Conservation (phyloP, 2,113 vertebrate genomes). For the Peromyscus polionotus region DNA sequence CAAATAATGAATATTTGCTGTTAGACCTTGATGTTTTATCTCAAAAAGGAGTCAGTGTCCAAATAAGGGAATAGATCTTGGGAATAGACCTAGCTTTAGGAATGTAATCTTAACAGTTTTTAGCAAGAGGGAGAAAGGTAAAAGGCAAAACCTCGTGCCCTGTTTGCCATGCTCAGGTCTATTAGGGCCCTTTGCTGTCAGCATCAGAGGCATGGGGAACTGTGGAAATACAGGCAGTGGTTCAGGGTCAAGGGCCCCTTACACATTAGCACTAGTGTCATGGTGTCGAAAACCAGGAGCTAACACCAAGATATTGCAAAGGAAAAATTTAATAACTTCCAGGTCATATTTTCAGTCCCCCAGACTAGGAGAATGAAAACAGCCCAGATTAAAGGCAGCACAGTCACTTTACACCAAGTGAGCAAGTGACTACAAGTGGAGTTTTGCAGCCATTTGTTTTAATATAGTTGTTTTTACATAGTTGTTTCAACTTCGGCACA, state of each 20-base stretch:
- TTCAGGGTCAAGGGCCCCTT: background rate
- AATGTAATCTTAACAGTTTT: background rate
- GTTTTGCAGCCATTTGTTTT: background rate
- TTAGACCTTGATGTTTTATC: background rate
- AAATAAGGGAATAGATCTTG: background rate
- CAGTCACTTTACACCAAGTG: background rate
- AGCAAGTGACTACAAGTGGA: background rate
- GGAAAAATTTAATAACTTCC: background rate
- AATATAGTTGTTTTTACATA: background rate
- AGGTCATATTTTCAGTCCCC: too few species aligned
- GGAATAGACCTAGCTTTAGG: background rate
- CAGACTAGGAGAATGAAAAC: background rate
- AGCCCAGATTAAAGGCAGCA: background rate
- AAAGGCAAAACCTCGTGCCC: background rate
- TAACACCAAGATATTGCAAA: background rate
- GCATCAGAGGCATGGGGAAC: background rate
- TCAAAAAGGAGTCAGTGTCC: background rate
- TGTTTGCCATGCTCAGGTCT: background rate
- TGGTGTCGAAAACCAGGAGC: background rate
- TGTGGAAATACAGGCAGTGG: background rate
- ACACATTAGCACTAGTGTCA: background rate
- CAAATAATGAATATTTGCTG: background rate
- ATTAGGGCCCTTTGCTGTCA: background rate
- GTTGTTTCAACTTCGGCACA: background rate
- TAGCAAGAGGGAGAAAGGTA: background rate